A percentile compares a stretch with the other conserved stretches of the same genome.
phyloP scores from a whole-genome alignment of 2,113 vertebrate genomes.

The Neolamprologus longior region DNA sequence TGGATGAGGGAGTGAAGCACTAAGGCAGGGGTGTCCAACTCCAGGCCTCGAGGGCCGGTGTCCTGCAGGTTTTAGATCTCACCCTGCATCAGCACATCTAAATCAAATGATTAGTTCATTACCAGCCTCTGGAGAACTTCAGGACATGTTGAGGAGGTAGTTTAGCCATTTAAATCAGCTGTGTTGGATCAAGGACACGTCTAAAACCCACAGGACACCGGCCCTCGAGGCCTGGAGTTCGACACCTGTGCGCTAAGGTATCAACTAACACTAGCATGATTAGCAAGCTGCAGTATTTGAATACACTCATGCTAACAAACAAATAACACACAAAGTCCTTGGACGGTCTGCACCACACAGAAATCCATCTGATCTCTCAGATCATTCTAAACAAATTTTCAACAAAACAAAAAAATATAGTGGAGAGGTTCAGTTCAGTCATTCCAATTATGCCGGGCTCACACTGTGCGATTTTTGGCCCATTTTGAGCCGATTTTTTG shows the following conservation, averaged over 20 bases:
- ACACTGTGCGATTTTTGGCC: no score
- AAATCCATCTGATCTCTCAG: neutral
- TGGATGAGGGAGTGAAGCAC: neutral
- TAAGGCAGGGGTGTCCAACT: fast-evolving
- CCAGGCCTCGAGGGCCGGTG: neutral
- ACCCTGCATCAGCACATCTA: fast-evolving
- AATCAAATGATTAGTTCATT: fast-evolving
- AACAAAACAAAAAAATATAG: neutral
- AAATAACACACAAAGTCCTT: neutral
- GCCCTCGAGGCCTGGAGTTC: neutral
- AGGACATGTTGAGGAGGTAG: fast-evolving
- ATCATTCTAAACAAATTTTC: neutral
- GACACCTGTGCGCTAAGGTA: neutral
- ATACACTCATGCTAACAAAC: neutral
- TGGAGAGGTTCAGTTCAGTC: neutral
- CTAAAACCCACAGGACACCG: fast-evolving
- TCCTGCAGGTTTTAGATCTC: neutral
- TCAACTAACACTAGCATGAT: neutral
- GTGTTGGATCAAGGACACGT: fast-evolving
- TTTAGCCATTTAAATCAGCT: fast-evolving
- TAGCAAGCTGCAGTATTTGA: neutral
- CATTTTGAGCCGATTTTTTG: no score
- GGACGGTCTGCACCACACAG: neutral
- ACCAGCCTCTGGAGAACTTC: fast-evolving
- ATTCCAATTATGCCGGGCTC: fast-evolving